phyloP scores from a whole-genome alignment of 2,113 vertebrate species.

The Leptobrachium leishanense region DNA sequence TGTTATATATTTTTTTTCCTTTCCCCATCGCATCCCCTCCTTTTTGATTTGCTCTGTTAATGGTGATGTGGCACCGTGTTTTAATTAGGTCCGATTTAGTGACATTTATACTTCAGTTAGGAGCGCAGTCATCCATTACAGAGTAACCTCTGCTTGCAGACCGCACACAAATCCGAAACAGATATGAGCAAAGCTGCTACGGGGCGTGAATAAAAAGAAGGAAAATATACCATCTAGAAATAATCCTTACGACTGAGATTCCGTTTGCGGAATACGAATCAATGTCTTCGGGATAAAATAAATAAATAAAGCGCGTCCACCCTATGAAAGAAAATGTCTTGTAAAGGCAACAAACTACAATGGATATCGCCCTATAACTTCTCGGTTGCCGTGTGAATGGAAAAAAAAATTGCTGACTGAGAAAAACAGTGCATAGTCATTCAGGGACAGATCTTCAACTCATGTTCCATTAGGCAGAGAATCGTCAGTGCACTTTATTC shows the following conservation, averaged over 20 bases:
- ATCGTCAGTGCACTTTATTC: too few relatives aligned
- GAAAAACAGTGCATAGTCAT: too few relatives aligned
- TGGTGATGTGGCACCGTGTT: constrained; percentile 43
- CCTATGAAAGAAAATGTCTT: too few relatives aligned
- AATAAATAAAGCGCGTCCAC: too few relatives aligned
- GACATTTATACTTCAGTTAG: constrained; percentile 49
- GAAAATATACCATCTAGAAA: neutral
- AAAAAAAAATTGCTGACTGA: too few relatives aligned
- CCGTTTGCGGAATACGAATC: neutral
- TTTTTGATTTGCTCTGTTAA: constrained; percentile 22
- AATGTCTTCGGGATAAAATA: too few relatives aligned
- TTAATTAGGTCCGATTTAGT: constrained; percentile 49
- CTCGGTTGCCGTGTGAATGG: too few relatives aligned
- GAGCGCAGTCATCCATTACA: constrained; percentile 45
- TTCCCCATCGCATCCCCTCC: constrained; percentile 1
- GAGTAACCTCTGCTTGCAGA: constrained; percentile 41
- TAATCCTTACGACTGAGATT: neutral
- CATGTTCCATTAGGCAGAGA: too few relatives aligned
- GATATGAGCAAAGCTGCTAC: constrained; percentile 35
- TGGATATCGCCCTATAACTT: too few relatives aligned
- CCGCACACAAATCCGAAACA: constrained; percentile 35
- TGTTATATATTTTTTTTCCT: constrained; percentile 25
- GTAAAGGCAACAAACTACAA: too few relatives aligned
- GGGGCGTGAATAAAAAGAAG: constrained; percentile 14
- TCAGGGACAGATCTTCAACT: too few relatives aligned